Percentiles rank a stretch among this genome's conserved stretches.
These are phyloP conservation scores for Orthonychiurus folsomi DNA, from an alignment of 2,888 invertebrate genomes.

Conservation along the genomic window DNA sequence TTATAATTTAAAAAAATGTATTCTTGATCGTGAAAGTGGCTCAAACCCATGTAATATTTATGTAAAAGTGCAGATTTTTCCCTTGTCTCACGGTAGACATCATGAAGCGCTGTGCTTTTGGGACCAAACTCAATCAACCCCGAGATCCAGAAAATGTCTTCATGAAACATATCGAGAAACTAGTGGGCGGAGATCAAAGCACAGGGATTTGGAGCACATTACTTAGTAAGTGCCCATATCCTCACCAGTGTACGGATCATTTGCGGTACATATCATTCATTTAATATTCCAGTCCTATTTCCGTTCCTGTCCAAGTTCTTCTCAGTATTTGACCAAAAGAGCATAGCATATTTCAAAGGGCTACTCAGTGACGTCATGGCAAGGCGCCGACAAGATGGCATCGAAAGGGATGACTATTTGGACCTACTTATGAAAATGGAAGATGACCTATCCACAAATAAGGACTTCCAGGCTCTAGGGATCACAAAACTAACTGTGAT, in stretches of 20 bases:
- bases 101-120: not conserved
- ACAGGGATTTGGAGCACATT: conserved; percentile 6
- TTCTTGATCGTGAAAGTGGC: too few relatives aligned
- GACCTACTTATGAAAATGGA: conserved; percentile 4
- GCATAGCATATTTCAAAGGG: too few relatives aligned
- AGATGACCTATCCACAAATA: conserved; percentile 9
- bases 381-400: not conserved
- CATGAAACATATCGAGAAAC: conserved; percentile 2
- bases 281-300: conserved; percentile 11
- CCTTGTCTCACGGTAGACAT: conserved; percentile 4
- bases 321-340: conserved; percentile 11
- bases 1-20: too few relatives aligned
- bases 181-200: conserved; percentile 8
- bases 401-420: not conserved
- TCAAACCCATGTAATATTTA: too few relatives aligned
- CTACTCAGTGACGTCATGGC: conserved; percentile 5
- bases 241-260: not conserved
- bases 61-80: conserved; percentile 2
- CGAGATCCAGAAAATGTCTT: not conserved
- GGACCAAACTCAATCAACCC: not conserved
- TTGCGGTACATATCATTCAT: not conserved
- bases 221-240: too few relatives aligned
- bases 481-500: conserved; percentile 23
- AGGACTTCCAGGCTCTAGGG: conserved; percentile 13
- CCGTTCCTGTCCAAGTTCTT: conserved; percentile 9